phyloP scores from a whole-genome alignment of 2,113 vertebrate genomes.

The Semnopithecus entellus region DNA sequence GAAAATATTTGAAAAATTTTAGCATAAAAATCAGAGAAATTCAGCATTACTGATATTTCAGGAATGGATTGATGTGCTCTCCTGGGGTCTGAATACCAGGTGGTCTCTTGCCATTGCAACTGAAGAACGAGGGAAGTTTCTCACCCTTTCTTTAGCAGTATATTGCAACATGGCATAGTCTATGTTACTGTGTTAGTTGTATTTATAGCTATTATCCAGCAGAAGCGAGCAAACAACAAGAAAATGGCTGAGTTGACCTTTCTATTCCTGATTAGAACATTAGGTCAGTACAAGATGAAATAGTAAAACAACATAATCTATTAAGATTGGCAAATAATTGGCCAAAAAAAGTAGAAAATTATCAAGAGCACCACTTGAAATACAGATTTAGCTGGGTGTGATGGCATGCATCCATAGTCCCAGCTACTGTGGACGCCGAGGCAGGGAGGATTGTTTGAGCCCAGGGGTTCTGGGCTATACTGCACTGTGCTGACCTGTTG shows the following conservation, averaged over 20 bases:
- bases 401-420: background rate
- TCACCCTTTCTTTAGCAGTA: background rate
- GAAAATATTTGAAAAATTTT: background rate
- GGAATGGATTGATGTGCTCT: background rate
- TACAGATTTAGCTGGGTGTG: background rate
- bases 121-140: background rate
- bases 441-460: background rate
- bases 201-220: background rate
- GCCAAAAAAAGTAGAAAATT: background rate
- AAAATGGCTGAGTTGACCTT: background rate
- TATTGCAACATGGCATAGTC: background rate
- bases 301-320: background rate
- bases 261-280: slow-evolving; percentile 4
- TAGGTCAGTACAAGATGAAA: slow-evolving; percentile 23
- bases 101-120: background rate
- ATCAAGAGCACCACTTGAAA: background rate
- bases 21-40: background rate
- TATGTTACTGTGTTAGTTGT: background rate
- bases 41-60: background rate
- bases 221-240: background rate
- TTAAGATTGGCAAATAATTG: slow-evolving; percentile 13
- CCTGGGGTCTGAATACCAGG: background rate
- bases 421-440: background rate
- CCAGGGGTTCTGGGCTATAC: background rate
- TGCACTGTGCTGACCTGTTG: background rate